Conservation (phyloP, 1,140 invertebrate species). For the Drosophila punjabiensis region DNA sequence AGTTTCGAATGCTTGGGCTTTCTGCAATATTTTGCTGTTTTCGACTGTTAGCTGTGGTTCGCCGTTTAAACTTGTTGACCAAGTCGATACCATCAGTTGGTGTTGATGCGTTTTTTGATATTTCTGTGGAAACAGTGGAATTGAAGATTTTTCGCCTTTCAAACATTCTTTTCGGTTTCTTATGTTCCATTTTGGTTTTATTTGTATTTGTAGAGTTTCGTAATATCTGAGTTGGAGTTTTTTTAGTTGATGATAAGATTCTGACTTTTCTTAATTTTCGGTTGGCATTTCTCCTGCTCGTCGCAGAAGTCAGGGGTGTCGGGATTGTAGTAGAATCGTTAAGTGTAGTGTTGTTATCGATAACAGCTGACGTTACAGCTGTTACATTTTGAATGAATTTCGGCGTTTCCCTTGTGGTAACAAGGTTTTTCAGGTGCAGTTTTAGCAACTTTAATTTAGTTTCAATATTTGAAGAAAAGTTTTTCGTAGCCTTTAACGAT, state of each 20-base stretch:
- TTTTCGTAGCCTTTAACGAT: slow-evolving; percentile 21
- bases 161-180: slow-evolving; percentile 44
- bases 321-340: neutral
- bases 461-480: slow-evolving; percentile 23
- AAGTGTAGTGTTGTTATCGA: slow-evolving; percentile 2
- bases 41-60: slow-evolving; percentile 8
- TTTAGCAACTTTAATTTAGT: slow-evolving; percentile 39
- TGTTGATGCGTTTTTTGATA: slow-evolving; percentile 14
- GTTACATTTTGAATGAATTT: slow-evolving; percentile 24
- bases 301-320: neutral
- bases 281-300: slow-evolving; percentile 12
- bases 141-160: slow-evolving; percentile 35
- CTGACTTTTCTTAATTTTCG: slow-evolving; percentile 38
- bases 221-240: slow-evolving; percentile 11
- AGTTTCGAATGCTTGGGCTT: slow-evolving; percentile 9
- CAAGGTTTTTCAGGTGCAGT: slow-evolving; percentile 39
- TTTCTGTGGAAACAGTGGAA: slow-evolving; percentile 7
- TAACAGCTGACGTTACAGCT: neutral
- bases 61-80: slow-evolving; percentile 29
- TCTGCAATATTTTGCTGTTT: slow-evolving; percentile 7
- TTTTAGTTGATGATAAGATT: slow-evolving; percentile 44
- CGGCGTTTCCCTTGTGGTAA: slow-evolving; percentile 38
- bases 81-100: neutral
- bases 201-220: slow-evolving; percentile 15
- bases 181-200: slow-evolving; percentile 22